Base-by-base conservation (phyloP, 2,888 invertebrate species). In the Trachelus stipa region DNA sequence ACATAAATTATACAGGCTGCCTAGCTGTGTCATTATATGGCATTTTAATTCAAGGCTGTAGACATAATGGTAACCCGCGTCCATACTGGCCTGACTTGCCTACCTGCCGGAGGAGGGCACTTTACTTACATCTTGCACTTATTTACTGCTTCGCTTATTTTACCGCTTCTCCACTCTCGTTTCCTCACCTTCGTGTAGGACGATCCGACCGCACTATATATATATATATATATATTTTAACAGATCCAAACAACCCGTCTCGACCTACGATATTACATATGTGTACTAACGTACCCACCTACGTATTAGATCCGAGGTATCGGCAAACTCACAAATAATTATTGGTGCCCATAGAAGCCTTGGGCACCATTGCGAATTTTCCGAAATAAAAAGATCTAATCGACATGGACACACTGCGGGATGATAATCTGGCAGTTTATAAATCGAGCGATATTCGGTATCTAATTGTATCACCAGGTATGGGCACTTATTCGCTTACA, bases 11-110 rank as follows among this genome's bases (percentile, higher is more conserved):
- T 84, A 90, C 87, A 88, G 89, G 85, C 87, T 83, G 87, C 83
- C 86, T 87, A 86, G 89, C 90, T 87, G 89, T 90, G 90, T 90
- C 90, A 90, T 90, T 90, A 90, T 90, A 89, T 88, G 89, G 89
- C 89, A 90, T 90, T 90, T 90, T 90, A 90, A 90, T 90, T 90
- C 90, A 89, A 90, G 90, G 90, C 88, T 89, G 88, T 84, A 87
- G 89, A 90, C 90, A 89, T 90, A 90, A 90, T 90, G 89, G 89
- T 87, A 84, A 89, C 87, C 86, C 87, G 84, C 81, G 86, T 79
- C 31, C 33, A 31, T 71, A 73, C 77, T 76, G 75, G 78, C 76
- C 77, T 79, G 85, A 83, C 83, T 12, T 86, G 81, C 84, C 86
- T 86, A 86, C 87, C 87, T 87, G 88, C 86, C 85, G 76, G 77